phyloP scores from a whole-genome alignment of 2,888 invertebrate genomes.

The Gasteruption jaculator region DNA sequence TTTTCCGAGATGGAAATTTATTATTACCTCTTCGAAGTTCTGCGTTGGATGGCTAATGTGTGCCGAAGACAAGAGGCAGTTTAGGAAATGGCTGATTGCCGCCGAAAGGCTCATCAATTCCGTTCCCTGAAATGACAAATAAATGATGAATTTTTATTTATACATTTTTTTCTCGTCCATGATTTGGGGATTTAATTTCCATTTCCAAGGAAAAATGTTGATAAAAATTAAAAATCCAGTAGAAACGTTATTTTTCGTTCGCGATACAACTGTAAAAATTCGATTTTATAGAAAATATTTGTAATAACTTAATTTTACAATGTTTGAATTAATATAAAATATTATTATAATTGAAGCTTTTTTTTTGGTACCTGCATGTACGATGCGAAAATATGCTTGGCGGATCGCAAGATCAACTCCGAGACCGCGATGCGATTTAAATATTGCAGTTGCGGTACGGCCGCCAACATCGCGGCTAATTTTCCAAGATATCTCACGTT shows the following conservation, averaged over 20 bases:
- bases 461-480: slow-evolving; percentile 73
- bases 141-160: neutral
- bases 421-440: slow-evolving; percentile 83
- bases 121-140: slow-evolving; percentile 60
- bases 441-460: slow-evolving; percentile 79
- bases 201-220: neutral
- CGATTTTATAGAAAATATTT: no score
- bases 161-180: neutral
- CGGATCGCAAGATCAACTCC: slow-evolving; percentile 85
- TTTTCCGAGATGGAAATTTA: no score
- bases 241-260: neutral
- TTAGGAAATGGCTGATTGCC: slow-evolving; percentile 93
- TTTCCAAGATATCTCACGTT: slow-evolving; percentile 96
- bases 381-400: slow-evolving; percentile 89
- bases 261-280: no score
- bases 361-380: slow-evolving; percentile 72
- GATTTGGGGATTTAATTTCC: neutral
- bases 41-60: slow-evolving; percentile 65
- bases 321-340: neutral
- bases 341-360: no score
- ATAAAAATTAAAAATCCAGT: slow-evolving; percentile 1
- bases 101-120: slow-evolving; percentile 88
- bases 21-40: slow-evolving; percentile 63
- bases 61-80: slow-evolving; percentile 85
- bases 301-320: slow-evolving; percentile 1